A percentile compares a stretch with the other conserved stretches of the same genome.
Evolutionary conservation across 2,113 vertebrate genomes (phyloP).

Genomic region (Ceyx cyanopectus): DNA sequence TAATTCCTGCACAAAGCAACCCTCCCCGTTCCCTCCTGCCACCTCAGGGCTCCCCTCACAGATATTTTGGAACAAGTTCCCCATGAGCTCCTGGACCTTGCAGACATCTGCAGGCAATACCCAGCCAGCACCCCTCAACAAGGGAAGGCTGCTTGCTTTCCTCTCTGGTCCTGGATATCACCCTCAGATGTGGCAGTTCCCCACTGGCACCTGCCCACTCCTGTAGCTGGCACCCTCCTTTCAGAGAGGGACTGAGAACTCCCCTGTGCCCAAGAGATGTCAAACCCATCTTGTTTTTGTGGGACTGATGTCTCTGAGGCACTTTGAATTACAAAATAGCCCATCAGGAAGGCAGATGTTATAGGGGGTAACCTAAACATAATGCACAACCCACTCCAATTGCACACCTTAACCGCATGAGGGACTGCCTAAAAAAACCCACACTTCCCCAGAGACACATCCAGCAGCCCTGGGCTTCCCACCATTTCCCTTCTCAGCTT

Average conservation of each 20-base stretch:
- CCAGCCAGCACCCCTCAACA: accelerated
- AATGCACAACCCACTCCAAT: not conserved
- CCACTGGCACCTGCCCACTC: accelerated
- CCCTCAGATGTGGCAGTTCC: not conserved
- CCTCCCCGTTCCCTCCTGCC: not conserved
- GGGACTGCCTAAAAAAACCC: not conserved
- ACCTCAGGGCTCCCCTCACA: not conserved
- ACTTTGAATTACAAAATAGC: not conserved
- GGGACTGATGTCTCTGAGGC: not conserved
- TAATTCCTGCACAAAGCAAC: not conserved
- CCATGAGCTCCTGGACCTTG: not conserved
- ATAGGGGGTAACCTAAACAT: not conserved
- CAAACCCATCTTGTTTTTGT: not conserved
- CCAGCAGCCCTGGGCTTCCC: not conserved
- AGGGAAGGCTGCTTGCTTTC: not conserved
- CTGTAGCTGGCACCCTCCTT: not conserved
- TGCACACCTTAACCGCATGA: accelerated
- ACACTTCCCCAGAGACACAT: accelerated
- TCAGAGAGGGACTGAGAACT: accelerated
- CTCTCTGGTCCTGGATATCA: not conserved
- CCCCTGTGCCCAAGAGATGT: accelerated
- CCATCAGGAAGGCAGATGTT: not conserved
- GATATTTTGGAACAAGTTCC: not conserved
- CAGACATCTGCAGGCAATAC: not conserved
- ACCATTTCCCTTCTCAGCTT: not conserved